Conservation (phyloP, 1,140 invertebrate species). For the Bombus waltoni region DNA sequence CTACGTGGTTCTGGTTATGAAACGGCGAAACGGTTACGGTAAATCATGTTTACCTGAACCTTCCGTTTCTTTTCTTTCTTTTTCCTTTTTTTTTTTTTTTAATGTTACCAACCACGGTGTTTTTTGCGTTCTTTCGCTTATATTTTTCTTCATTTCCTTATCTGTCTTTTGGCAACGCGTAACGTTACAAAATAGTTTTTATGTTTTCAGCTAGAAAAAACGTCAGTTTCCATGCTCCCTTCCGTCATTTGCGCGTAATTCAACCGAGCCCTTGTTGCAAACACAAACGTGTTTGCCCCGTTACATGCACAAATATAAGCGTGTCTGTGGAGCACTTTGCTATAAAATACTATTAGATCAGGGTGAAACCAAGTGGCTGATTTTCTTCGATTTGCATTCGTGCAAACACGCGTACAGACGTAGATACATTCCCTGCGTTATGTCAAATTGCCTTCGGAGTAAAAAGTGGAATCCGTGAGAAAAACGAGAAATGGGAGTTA, state of each 20-base stretch:
- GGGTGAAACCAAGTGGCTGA: not conserved
- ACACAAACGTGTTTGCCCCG: not conserved
- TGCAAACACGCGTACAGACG: not conserved
- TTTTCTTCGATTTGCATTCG: not conserved
- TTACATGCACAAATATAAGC: not conserved
- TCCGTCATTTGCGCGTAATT: not conserved
- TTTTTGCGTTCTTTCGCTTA: not conserved
- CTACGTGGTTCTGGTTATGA: not conserved
- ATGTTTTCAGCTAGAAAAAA: not conserved
- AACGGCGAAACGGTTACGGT: not conserved
- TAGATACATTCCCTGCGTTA: not conserved
- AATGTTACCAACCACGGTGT: not conserved
- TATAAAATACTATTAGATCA: not conserved
- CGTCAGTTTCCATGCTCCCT: not conserved
- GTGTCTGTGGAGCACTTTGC: not conserved
- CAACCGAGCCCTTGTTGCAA: not conserved
- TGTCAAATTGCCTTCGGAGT: not conserved
- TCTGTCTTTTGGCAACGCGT: not conserved
- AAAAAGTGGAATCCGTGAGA: not conserved
- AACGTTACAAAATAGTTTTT: not conserved
- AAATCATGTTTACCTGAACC: slow-evolving; percentile 24
- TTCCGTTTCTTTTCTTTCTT: not conserved
- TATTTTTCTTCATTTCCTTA: not conserved
- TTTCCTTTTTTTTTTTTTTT: not conserved
- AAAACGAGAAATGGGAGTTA: not conserved